Conservation (phyloP, 2,888 invertebrate genomes). For the Nemurella pictetii region DNA sequence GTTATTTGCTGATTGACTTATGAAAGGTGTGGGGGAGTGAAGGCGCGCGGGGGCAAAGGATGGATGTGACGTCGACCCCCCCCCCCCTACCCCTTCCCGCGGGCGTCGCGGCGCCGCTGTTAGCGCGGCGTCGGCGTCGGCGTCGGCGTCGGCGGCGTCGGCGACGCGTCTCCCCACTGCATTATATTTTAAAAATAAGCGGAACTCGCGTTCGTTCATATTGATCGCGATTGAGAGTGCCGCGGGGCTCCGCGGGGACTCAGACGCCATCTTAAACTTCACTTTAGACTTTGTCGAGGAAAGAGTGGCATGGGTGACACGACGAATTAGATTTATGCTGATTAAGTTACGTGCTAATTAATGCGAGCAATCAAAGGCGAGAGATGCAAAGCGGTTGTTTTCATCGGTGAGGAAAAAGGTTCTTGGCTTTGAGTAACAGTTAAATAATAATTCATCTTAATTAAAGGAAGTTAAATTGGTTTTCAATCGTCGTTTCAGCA, state of each 20-base stretch:
- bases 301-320: too few relatives aligned
- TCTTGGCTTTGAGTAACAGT: not conserved
- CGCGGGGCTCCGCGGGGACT: constrained; percentile 33
- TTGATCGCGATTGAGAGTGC: constrained; percentile 42
- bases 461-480: not conserved
- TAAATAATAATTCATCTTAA: not conserved
- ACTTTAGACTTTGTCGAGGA: not conserved
- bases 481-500: not conserved
- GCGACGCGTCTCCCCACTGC: constrained; percentile 34
- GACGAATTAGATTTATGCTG: too few relatives aligned
- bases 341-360: too few relatives aligned
- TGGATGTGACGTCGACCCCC: constrained; percentile 35
- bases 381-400: not conserved
- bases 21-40: constrained; percentile 22
- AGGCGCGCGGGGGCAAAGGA: too few relatives aligned
- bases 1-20: constrained; percentile 28
- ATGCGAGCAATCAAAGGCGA: too few relatives aligned
- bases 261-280: constrained; percentile 41
- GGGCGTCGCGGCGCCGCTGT: constrained; percentile 35
- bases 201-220: constrained; percentile 37
- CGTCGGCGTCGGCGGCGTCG: not conserved
- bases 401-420: not conserved
- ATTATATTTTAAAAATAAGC: constrained; percentile 42
- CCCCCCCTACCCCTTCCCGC: constrained; percentile 18
- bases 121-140: not conserved